Evolutionary conservation across 2,797 vertebrate species (phyloP).

Genomic region (Sorex maritimensis): DNA sequence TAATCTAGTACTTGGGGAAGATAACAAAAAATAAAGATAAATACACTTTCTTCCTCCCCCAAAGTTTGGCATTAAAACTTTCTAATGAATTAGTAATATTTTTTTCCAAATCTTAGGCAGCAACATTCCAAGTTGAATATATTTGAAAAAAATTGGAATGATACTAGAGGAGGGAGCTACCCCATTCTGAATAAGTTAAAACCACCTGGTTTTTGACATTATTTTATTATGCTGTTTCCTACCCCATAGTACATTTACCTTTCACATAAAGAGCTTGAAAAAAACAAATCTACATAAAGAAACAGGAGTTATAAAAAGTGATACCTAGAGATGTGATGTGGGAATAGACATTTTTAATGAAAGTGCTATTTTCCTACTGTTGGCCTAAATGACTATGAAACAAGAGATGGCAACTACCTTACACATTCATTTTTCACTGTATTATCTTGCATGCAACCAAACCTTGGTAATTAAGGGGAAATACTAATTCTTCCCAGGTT

Average conservation of each 20-base stretch:
- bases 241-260: constrained; percentile 81
- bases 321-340: constrained; percentile 48
- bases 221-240: constrained; percentile 82
- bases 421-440: constrained; percentile 67
- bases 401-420: constrained; percentile 70
- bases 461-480: constrained; percentile 83
- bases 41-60: constrained; percentile 76
- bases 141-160: constrained; percentile 84
- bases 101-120: constrained; percentile 92
- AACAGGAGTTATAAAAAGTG: constrained; percentile 64
- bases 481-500: constrained; percentile 75
- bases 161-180: constrained; percentile 87
- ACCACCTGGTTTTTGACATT: constrained; percentile 64
- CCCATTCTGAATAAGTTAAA: constrained; percentile 85
- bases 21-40: constrained; percentile 82
- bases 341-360: constrained; percentile 62
- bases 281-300: constrained; percentile 57
- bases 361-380: constrained; percentile 75
- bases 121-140: constrained; percentile 88
- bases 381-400: constrained; percentile 75
- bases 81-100: constrained; percentile 90
- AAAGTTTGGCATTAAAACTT: constrained; percentile 94
- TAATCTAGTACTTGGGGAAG: constrained; percentile 66
- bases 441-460: constrained; percentile 86
- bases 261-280: constrained; percentile 80